These are phyloP conservation scores for Drosophila nigricruria DNA, from an alignment of 2,888 invertebrate species.

Conservation along the genomic window DNA sequence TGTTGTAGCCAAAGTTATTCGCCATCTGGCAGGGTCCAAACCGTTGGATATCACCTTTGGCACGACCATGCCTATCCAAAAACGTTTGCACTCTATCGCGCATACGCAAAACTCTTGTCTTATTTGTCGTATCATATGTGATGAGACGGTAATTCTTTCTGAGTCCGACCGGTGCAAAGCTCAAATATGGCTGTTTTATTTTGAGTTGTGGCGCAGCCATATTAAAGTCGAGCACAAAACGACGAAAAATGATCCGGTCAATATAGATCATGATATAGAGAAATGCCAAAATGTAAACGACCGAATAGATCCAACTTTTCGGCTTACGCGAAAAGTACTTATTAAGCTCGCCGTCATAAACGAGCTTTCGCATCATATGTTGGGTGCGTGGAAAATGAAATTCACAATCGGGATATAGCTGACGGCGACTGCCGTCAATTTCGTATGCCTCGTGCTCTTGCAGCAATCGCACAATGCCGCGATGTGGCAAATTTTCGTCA, in stretches of 20 bases:
- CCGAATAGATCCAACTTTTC: slow-evolving; percentile 23
- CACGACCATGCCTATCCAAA: slow-evolving; percentile 27
- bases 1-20: slow-evolving; percentile 45
- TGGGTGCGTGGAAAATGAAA: slow-evolving; percentile 54
- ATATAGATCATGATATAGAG: not conserved
- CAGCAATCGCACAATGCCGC: slow-evolving; percentile 11
- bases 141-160: not conserved
- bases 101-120: not conserved
- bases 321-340: slow-evolving; percentile 2
- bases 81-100: not conserved
- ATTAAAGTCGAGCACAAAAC: slow-evolving; percentile 16
- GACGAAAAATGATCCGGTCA: slow-evolving; percentile 18
- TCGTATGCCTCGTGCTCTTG: not conserved
- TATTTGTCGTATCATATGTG: slow-evolving; percentile 28
- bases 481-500: not conserved
- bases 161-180: slow-evolving; percentile 29
- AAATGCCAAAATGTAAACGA: not conserved
- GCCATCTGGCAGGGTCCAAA: slow-evolving; percentile 50
- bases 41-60: not conserved
- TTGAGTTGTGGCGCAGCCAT: slow-evolving; percentile 2
- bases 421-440: slow-evolving; percentile 14
- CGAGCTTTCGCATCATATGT: slow-evolving; percentile 1
- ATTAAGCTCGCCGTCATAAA: slow-evolving; percentile 12
- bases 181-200: slow-evolving; percentile 44
- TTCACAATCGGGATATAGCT: slow-evolving; percentile 42